These are phyloP conservation scores for Eurytoma californica DNA, from an alignment of 2,888 invertebrate species.

Conservation along the genomic window DNA sequence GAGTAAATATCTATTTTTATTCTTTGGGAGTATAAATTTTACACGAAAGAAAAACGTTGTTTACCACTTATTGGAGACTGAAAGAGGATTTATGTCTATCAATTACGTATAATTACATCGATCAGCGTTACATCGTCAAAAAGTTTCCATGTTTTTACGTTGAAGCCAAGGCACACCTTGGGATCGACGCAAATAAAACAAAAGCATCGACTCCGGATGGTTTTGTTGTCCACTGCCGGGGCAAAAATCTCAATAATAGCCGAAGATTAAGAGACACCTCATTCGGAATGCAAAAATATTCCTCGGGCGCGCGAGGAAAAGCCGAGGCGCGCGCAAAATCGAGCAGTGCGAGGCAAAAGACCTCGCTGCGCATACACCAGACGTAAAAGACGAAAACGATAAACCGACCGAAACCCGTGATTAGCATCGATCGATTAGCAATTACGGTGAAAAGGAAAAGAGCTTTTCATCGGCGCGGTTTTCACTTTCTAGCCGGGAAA, in stretches of 20 bases:
- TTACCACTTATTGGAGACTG: no score
- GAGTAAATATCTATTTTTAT: no score
- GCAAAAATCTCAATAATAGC: constrained; percentile 13
- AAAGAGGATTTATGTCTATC: no score
- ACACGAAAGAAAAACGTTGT: no score
- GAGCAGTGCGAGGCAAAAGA: neutral
- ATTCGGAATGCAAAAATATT: constrained; percentile 46
- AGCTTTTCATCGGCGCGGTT: constrained; percentile 41
- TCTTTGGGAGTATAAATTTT: no score
- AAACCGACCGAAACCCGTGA: constrained; percentile 31
- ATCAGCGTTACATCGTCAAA: neutral
- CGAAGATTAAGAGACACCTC: constrained; percentile 23
- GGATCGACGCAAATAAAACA: no score
- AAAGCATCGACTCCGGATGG: neutral
- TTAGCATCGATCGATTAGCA: constrained; percentile 53
- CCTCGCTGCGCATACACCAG: neutral
- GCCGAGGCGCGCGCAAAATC: neutral
- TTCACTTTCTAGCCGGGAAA: constrained; percentile 49
- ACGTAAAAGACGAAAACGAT: constrained; percentile 19
- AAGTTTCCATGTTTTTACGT: neutral
- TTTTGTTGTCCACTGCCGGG: neutral
- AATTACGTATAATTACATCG: no score
- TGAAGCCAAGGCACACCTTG: no score
- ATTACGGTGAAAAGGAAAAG: constrained; percentile 45
- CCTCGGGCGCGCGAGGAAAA: constrained; percentile 33